Evolutionary conservation across 2,888 invertebrate genomes (phyloP), one percentile per base, ranked within the genome.

Genomic region (Peribatodes rhomboidaria): DNA sequence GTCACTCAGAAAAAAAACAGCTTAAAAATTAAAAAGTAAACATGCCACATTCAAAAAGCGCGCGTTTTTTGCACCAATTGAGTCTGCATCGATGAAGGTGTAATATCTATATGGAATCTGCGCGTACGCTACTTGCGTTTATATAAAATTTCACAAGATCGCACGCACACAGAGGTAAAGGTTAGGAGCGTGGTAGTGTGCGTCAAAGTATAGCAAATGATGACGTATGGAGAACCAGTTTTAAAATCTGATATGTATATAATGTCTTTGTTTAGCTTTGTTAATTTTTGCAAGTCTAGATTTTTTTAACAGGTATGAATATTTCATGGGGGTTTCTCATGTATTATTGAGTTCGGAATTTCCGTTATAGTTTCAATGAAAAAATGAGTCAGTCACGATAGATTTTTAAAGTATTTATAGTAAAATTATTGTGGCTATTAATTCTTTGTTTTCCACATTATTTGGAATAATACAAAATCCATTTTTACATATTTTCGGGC

Each of bases 71-170:
- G 65, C 68, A 68, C 59, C 58, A 59, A 63, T 64, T 64, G 70
- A 59, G 71, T 71, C 71, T 71, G 71, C 71, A 71, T 67, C 46
- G 69, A 67, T 52, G 56, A 41, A 59, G 50, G 27, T 20, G n/a
- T 61, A 56, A 65, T 70, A 65, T 65, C 65, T 68, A 44, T 67
- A 68, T 71, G 71, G 60, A 71, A 59, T 65, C 66, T 47, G 59
- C 52, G 65, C 61, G 70, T 54, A n/a, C 58, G 57, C 13, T 42
- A 16, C 53, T 20, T 42, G 31, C 42, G 70, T 56, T 70, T 72
- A 61, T 70, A 72, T 72, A 68, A 70, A 70, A 72, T 72, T 72
- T 72, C 65, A 69, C 70, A 70, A 68, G 65, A 63, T 33, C 59
- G 46, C 64, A 67, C 72, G 62, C 68, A 65, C 69, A 69, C 69